Percentiles rank a stretch among this genome's conserved stretches.
These are phyloP conservation scores for Parambassis ranga DNA, from an alignment of 2,797 vertebrate species.

Conservation along the genomic window DNA sequence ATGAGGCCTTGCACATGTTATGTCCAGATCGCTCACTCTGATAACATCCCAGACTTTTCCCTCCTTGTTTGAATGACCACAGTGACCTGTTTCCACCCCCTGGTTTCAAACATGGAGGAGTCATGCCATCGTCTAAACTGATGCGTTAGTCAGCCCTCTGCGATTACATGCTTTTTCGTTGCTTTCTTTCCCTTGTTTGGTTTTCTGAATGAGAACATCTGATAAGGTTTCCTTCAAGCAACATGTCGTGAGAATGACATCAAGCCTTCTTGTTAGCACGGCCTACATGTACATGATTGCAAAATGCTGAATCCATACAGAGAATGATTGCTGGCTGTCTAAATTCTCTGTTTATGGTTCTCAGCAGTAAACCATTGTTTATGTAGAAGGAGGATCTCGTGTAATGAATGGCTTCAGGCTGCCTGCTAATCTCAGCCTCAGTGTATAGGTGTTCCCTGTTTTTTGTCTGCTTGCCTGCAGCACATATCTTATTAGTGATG, in stretches of 20 bases:
- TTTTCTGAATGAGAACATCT: neutral
- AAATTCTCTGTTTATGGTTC: constrained; percentile 63
- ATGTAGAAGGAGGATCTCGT: constrained; percentile 40
- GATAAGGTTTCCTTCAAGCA: neutral
- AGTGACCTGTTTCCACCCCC: constrained; percentile 25
- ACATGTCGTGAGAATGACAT: constrained; percentile 8
- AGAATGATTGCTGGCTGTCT: constrained; percentile 49
- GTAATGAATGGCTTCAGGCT: constrained; percentile 63
- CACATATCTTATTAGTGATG: constrained; percentile 13
- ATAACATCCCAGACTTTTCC: constrained; percentile 46
- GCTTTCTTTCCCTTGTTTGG: neutral
- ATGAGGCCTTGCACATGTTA: constrained; percentile 7
- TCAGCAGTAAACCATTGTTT: constrained; percentile 72
- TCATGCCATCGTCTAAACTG: neutral
- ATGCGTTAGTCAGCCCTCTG: too few relatives aligned
- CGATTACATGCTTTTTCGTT: too few relatives aligned
- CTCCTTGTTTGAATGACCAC: constrained; percentile 28
- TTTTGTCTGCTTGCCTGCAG: constrained; percentile 27
- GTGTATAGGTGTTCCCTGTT: constrained; percentile 50
- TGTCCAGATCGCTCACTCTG: constrained; percentile 26
- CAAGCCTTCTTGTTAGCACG: constrained; percentile 15
- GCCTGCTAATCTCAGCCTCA: constrained; percentile 58
- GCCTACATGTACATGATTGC: constrained; percentile 16
- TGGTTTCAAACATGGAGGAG: neutral
- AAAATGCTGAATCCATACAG: constrained; percentile 33